phyloP scores from a whole-genome alignment of 2,113 vertebrate genomes.

The Rhea americana region DNA sequence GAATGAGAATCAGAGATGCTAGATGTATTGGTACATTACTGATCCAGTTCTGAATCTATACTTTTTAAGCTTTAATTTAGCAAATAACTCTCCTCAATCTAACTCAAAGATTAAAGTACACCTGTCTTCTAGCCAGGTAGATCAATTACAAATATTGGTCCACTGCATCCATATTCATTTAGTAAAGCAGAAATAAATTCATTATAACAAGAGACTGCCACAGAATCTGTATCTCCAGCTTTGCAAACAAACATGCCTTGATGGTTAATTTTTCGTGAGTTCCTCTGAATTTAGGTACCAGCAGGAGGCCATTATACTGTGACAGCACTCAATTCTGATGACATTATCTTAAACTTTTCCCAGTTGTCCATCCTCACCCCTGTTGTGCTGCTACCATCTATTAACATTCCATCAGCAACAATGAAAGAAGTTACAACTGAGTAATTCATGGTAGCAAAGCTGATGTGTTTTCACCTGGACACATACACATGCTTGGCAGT shows the following conservation, averaged over 20 bases:
- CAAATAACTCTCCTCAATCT: neutral
- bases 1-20: neutral
- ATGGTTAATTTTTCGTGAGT: constrained; percentile 70
- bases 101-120: neutral
- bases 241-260: constrained; percentile 63
- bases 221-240: constrained; percentile 32
- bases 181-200: constrained; percentile 15
- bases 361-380: constrained; percentile 59
- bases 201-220: constrained; percentile 27
- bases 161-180: neutral
- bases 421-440: constrained; percentile 48
- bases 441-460: neutral
- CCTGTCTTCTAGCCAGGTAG: neutral
- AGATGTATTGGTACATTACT: neutral
- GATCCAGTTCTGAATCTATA: neutral
- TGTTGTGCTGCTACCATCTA: constrained; percentile 57
- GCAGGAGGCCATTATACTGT: constrained; percentile 58
- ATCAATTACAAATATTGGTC: neutral
- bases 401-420: constrained; percentile 70
- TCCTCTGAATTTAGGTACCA: constrained; percentile 63
- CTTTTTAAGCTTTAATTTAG: neutral
- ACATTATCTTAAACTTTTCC: constrained; percentile 70
- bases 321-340: constrained; percentile 65
- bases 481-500: neutral
- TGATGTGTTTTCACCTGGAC: constrained; percentile 15